Conservation (phyloP, 2,888 invertebrate species). For the Tipula lateralis region DNA sequence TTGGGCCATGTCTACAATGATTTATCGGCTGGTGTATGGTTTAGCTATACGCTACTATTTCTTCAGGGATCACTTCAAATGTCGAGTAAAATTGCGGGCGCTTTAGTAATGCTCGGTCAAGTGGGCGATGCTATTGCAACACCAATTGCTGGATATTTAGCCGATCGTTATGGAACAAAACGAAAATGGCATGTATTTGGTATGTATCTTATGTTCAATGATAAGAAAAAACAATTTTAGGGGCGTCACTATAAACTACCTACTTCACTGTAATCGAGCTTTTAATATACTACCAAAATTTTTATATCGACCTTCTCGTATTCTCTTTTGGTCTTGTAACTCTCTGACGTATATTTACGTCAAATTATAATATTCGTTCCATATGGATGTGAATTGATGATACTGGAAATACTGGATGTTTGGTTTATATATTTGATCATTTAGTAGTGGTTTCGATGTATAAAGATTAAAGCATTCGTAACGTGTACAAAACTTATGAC, state of each 20-base stretch:
- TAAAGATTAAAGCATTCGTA: background rate
- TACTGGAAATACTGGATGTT: background rate
- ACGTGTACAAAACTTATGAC: background rate
- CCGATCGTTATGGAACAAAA: slow-evolving; percentile 72
- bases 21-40: slow-evolving; percentile 94
- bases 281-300: background rate
- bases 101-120: slow-evolving; percentile 65
- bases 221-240: background rate
- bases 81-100: slow-evolving; percentile 55
- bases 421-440: too few species aligned
- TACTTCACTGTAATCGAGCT: background rate
- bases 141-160: slow-evolving; percentile 75
- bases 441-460: background rate
- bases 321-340: background rate
- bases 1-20: slow-evolving; percentile 91
- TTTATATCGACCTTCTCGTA: background rate
- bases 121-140: slow-evolving; percentile 83
- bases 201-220: slow-evolving; percentile 45
- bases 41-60: slow-evolving; percentile 85
- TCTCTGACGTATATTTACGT: background rate
- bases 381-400: background rate
- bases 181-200: slow-evolving; percentile 83
- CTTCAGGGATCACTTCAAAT: slow-evolving; percentile 61
- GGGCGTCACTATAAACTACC: background rate
- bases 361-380: background rate